Conservation (phyloP, 1,140 invertebrate species). For the Brachionus paranguensis region DNA sequence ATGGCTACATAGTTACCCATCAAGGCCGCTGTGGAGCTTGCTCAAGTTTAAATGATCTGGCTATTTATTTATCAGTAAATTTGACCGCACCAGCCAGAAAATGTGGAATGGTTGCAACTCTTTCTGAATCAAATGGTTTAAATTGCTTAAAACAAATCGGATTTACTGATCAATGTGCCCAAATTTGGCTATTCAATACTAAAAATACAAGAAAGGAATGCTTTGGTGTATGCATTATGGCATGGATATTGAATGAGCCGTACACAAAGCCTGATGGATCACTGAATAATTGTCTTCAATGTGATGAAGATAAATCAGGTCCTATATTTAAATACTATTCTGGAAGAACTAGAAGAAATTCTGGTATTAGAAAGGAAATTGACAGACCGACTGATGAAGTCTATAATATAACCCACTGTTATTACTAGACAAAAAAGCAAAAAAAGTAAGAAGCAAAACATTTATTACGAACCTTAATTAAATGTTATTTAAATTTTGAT, state of each 20-base stretch:
- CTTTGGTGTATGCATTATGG: background rate
- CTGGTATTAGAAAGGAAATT: constrained; percentile 31
- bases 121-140: background rate
- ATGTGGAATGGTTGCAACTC: background rate
- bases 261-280: background rate
- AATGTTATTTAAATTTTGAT: too few species aligned
- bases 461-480: too few species aligned
- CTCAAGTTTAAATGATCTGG: constrained; percentile 1
- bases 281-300: background rate
- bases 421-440: background rate
- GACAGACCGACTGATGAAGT: constrained; percentile 1
- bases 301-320: constrained; percentile 19
- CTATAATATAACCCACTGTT: constrained; percentile 6
- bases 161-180: background rate
- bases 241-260: constrained; percentile 22
- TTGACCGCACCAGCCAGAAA: background rate
- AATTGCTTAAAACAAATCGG: background rate
- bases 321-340: constrained; percentile 16
- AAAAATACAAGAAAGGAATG: constrained; percentile 5
- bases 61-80: constrained; percentile 5
- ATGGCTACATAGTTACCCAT: background rate
- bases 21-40: constrained; percentile 19
- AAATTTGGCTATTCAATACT: constrained; percentile 31
- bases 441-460: background rate
- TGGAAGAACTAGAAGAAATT: constrained; percentile 4